Conservation (phyloP, 1,140 invertebrate genomes). For the Vollenhovia emeryi region DNA sequence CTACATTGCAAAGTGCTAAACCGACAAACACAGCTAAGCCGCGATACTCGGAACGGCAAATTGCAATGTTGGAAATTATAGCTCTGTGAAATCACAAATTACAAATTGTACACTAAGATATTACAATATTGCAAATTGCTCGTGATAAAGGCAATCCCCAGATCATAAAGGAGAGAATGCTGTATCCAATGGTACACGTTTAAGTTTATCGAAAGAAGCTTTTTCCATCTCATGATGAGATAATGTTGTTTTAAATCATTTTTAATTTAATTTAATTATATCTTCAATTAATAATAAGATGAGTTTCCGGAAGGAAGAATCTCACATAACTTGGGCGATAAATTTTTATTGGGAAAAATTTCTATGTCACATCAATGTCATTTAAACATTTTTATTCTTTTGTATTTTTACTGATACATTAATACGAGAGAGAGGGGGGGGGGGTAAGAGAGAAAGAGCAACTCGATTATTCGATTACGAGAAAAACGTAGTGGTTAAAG, state of each 20-base stretch:
- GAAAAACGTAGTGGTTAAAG: not conserved
- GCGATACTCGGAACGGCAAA: not conserved
- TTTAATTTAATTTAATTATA: not conserved
- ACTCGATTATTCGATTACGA: not conserved
- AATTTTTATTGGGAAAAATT: not conserved
- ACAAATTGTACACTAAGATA: conserved; percentile 19
- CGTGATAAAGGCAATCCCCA: not conserved
- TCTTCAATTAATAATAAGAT: not conserved
- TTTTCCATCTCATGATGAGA: not conserved
- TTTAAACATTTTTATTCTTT: not conserved
- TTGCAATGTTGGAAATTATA: conserved; percentile 34
- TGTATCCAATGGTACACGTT: not conserved
- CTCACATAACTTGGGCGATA: not conserved
- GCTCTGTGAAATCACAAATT: conserved; percentile 28
- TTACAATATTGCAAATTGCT: conserved; percentile 31
- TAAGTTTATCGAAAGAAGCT: not conserved
- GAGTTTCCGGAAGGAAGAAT: not conserved
- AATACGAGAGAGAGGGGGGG: not conserved
- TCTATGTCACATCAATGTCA: not conserved
- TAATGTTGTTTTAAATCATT: not conserved
- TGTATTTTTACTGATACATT: not conserved
- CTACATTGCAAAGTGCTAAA: conserved; percentile 23
- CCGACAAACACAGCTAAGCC: not conserved
- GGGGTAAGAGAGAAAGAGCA: not conserved
- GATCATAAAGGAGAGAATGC: not conserved